phyloP scores from a whole-genome alignment of 1,140 invertebrate species.

The Drosophila watanabei region DNA sequence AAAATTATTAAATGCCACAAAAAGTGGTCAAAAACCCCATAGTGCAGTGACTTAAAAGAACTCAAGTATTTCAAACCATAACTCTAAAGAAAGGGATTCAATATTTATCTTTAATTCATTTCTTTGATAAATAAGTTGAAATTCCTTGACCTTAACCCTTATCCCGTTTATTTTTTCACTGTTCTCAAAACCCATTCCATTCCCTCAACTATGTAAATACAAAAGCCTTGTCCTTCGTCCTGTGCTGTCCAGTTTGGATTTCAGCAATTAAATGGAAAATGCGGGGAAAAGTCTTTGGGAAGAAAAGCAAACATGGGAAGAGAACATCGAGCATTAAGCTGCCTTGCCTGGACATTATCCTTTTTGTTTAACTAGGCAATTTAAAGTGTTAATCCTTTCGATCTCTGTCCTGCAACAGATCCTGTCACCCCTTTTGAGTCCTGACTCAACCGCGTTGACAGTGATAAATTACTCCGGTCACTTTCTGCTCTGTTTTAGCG shows the following conservation, averaged over 20 bases:
- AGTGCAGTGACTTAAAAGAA: too few relatives aligned
- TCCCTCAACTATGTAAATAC: conserved; percentile 26
- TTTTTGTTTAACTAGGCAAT: conserved; percentile 74
- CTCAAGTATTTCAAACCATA: background rate
- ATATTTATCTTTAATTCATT: too few relatives aligned
- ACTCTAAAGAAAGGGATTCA: fast-evolving
- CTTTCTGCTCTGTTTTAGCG: conserved; percentile 80
- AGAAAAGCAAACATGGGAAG: conserved; percentile 40
- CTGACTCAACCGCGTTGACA: conserved; percentile 68
- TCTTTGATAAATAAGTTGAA: background rate
- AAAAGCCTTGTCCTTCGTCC: conserved; percentile 19
- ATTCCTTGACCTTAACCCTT: too few relatives aligned
- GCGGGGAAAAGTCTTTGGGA: conserved; percentile 26
- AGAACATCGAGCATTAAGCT: conserved; percentile 20
- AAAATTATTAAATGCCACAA: too few relatives aligned
- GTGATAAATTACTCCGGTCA: conserved; percentile 80
- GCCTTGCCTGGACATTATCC: conserved; percentile 35
- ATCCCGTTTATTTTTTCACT: background rate
- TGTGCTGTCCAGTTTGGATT: conserved; percentile 33
- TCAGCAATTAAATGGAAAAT: conserved; percentile 48
- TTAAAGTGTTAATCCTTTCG: conserved; percentile 77
- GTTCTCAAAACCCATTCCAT: background rate
- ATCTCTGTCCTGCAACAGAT: conserved; percentile 59
- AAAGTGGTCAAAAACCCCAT: too few relatives aligned
- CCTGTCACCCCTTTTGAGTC: conserved; percentile 38